Conservation (phyloP, 2,888 invertebrate genomes). For the Byasa hedistus region DNA sequence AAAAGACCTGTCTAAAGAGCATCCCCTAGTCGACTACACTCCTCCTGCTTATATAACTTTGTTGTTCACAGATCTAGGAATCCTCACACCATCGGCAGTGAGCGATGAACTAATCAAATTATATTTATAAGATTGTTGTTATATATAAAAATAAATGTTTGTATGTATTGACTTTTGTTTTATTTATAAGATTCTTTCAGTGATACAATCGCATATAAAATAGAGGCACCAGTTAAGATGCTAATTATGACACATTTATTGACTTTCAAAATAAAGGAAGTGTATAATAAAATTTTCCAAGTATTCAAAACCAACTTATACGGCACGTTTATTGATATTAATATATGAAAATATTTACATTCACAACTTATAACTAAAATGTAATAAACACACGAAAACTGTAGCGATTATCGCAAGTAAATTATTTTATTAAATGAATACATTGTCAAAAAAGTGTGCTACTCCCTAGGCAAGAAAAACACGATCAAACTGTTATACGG, state of each 20-base stretch:
- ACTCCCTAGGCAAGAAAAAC: slow-evolving; percentile 24
- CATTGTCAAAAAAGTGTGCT: slow-evolving; percentile 22
- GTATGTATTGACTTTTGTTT: slow-evolving; percentile 17
- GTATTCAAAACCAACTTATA: slow-evolving; percentile 48
- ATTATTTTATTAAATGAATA: slow-evolving; percentile 32
- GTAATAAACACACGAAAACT: slow-evolving; percentile 45
- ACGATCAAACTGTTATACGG: slow-evolving; percentile 9
- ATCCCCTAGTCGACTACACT: slow-evolving; percentile 97
- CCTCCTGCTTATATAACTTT: slow-evolving; percentile 95
- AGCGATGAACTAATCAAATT: slow-evolving; percentile 98
- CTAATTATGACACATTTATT: too few relatives aligned
- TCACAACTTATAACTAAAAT: slow-evolving; percentile 40
- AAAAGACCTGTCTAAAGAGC: slow-evolving; percentile 79
- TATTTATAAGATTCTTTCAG: background rate
- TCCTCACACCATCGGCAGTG: slow-evolving; percentile 97
- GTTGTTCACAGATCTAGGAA: slow-evolving; percentile 97
- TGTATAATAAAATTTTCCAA: too few relatives aligned
- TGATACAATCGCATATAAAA: too few relatives aligned
- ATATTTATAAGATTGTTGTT: slow-evolving; percentile 85
- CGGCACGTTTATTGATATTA: slow-evolving; percentile 69
- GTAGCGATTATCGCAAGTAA: slow-evolving; percentile 47
- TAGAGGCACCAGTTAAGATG: too few relatives aligned
- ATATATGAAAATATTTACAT: slow-evolving; percentile 60
- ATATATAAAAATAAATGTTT: slow-evolving; percentile 37
- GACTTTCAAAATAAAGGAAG: too few relatives aligned